These are phyloP conservation scores for Gymnocypris eckloni DNA, from an alignment of 2,797 vertebrate genomes.

Conservation along the genomic window DNA sequence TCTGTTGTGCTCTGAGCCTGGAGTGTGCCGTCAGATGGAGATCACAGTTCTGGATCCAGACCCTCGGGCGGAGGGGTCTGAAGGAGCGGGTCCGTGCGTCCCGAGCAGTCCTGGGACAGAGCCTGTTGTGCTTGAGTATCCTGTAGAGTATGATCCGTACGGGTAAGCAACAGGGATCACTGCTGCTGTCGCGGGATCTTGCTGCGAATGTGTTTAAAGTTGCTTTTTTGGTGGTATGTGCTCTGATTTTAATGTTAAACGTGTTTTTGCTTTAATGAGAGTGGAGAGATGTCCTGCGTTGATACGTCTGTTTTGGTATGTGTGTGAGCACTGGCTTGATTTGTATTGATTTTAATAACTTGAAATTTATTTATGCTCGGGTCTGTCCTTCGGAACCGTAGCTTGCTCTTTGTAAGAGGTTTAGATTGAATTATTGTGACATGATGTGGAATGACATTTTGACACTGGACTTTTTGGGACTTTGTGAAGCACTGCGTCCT, in stretches of 20 bases:
- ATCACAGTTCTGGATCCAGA: conserved; percentile 70
- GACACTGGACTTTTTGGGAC: neutral
- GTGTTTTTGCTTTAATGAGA: neutral
- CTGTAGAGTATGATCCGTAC: conserved; percentile 63
- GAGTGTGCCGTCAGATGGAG: conserved; percentile 70
- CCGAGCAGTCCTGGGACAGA: conserved; percentile 68
- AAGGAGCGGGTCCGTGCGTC: conserved; percentile 71
- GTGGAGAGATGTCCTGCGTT: neutral
- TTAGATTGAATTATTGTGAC: conserved; percentile 17
- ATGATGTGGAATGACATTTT: conserved; percentile 26
- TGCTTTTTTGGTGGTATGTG: neutral
- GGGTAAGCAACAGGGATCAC: conserved; percentile 72
- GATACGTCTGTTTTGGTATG: neutral
- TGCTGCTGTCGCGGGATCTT: conserved; percentile 7
- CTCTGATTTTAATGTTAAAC: neutral
- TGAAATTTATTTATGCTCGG: neutral
- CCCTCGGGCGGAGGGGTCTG: conserved; percentile 67
- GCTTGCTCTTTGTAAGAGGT: neutral
- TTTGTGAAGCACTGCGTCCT: neutral
- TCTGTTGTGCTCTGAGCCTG: conserved; percentile 58
- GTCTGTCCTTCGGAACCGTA: neutral
- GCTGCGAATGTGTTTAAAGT: neutral
- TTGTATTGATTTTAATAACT: conserved; percentile 25
- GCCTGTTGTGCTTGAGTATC: conserved; percentile 70
- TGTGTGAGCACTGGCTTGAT: neutral